phyloP scores from a whole-genome alignment of 2,888 invertebrate genomes.

The Ceramica pisi region DNA sequence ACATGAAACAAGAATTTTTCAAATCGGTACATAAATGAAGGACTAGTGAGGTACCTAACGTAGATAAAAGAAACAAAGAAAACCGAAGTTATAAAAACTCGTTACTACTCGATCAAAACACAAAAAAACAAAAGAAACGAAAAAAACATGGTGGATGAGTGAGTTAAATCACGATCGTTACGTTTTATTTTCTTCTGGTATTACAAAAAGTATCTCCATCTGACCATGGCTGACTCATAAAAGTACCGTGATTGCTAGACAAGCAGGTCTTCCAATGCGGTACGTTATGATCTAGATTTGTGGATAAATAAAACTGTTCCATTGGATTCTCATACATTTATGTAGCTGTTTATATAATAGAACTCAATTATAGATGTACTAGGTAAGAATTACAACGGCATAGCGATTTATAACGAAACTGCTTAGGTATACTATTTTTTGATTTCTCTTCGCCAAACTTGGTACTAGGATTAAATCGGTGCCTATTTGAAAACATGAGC shows the following conservation, averaged over 20 bases:
- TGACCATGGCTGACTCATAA: neutral
- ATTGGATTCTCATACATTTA: conserved; percentile 1
- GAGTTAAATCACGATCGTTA: no score
- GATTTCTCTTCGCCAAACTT: conserved; percentile 5
- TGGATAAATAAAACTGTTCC: neutral
- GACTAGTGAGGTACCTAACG: no score
- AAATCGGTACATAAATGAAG: no score
- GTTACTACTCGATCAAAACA: no score
- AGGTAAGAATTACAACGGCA: neutral
- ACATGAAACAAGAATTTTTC: no score
- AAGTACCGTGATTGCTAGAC: neutral
- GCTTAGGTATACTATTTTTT: neutral
- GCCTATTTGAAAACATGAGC: neutral
- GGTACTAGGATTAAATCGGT: neutral
- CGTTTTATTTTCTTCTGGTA: no score
- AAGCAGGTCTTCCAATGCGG: neutral
- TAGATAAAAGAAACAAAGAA: no score
- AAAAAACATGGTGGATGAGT: no score
- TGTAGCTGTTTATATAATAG: neutral
- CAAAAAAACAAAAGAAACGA: no score
- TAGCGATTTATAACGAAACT: neutral
- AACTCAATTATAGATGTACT: neutral
- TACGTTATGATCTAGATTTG: conserved; percentile 1
- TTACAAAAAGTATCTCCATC: no score
- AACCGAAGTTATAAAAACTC: no score